phyloP scores from a whole-genome alignment of 64 coral and sea anemone species.

The Acropora tenuis region DNA sequence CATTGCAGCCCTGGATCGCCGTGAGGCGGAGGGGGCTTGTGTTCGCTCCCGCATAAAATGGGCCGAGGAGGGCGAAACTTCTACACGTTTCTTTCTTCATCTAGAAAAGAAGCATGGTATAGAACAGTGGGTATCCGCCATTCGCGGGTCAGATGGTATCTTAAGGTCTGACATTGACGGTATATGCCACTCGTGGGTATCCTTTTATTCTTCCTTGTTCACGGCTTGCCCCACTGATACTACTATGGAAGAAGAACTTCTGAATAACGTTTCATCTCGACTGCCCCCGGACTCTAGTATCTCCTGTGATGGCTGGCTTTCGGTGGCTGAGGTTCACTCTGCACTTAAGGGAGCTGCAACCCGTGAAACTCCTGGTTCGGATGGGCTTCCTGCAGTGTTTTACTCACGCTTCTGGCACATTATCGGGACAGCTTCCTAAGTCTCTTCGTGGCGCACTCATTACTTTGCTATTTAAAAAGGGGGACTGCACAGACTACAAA shows the following conservation, averaged over 20 bases:
- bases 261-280: background rate
- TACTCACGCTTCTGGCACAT: too few relatives aligned
- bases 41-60: too few relatives aligned
- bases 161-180: background rate
- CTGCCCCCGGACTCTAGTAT: too few relatives aligned
- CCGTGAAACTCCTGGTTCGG: too few relatives aligned
- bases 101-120: background rate
- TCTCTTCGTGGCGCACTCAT: too few relatives aligned
- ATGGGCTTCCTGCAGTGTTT: too few relatives aligned
- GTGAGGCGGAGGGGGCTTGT: too few relatives aligned
- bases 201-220: background rate
- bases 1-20: too few relatives aligned
- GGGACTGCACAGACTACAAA: too few relatives aligned
- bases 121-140: background rate
- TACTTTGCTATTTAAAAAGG: too few relatives aligned
- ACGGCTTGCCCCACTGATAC: background rate
- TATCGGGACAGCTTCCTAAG: too few relatives aligned
- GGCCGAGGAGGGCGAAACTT: background rate
- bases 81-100: background rate
- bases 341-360: too few relatives aligned
- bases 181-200: background rate
- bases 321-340: background rate
- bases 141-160: background rate
- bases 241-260: background rate
- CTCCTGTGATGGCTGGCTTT: background rate